Percentiles rank a stretch among this genome's conserved stretches.
Conservation (phyloP, 2,113 vertebrate genomes). For the Butastur rufipennis region DNA sequence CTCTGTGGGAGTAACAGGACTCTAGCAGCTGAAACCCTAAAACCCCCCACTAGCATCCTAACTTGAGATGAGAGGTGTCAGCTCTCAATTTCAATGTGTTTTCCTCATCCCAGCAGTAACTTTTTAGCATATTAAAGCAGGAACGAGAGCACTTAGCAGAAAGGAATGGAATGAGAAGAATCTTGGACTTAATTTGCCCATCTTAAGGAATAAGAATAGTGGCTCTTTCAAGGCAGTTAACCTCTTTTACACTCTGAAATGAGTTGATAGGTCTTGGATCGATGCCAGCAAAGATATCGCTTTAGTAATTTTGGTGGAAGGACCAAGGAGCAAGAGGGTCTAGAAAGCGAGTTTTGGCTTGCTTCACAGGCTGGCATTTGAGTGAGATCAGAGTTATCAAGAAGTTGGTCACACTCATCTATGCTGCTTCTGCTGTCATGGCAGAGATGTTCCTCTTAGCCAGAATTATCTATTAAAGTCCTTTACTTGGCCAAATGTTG, state of each 20-base stretch:
- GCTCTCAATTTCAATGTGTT: not conserved
- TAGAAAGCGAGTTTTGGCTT: not conserved
- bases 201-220: not conserved
- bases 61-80: not conserved
- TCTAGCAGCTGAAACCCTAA: not conserved
- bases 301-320: not conserved
- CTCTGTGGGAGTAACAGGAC: not conserved
- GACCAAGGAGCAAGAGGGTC: not conserved
- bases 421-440: not conserved
- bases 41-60: not conserved
- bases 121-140: conserved; percentile 26
- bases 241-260: not conserved
- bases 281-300: not conserved
- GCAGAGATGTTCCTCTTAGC: not conserved
- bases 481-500: not conserved
- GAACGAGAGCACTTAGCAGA: not conserved
- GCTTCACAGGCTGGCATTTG: not conserved
- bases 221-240: not conserved
- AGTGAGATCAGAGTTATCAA: not conserved
- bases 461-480: not conserved
- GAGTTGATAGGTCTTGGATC: not conserved
- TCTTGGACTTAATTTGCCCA: not conserved
- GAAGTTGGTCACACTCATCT: not conserved
- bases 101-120: not conserved
- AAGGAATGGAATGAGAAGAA: not conserved